phyloP scores from a whole-genome alignment of 1,140 invertebrate species.

The Brachionus paranguensis region DNA sequence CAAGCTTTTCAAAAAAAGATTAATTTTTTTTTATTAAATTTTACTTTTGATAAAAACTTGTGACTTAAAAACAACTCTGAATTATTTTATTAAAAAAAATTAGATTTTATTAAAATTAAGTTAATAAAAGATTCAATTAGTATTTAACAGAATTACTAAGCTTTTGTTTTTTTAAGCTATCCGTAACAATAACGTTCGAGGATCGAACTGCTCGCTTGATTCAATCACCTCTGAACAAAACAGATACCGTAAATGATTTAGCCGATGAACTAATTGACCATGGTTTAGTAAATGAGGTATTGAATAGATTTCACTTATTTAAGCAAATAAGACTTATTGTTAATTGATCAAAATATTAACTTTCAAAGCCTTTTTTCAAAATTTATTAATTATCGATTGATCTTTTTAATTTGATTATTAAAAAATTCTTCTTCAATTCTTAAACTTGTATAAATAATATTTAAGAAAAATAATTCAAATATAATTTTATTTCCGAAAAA shows the following conservation, averaged over 20 bases:
- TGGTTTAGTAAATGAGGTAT: conserved; percentile 37
- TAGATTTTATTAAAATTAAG: neutral
- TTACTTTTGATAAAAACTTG: too few relatives aligned
- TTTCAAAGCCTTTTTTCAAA: too few relatives aligned
- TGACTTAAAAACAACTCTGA: too few relatives aligned
- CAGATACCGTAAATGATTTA: neutral
- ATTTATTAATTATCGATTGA: too few relatives aligned
- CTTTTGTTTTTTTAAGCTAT: neutral
- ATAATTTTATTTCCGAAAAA: too few relatives aligned
- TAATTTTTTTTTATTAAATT: too few relatives aligned
- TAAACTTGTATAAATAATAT: neutral
- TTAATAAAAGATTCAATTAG: neutral
- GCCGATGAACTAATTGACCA: conserved; percentile 25
- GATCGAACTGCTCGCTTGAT: conserved; percentile 8
- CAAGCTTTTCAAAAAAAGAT: too few relatives aligned
- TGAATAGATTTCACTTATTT: neutral
- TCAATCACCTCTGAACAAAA: neutral
- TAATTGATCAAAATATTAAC: too few relatives aligned
- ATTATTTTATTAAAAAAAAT: neutral
- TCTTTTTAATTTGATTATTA: neutral
- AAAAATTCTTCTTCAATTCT: neutral
- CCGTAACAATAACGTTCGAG: conserved; percentile 14
- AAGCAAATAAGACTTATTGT: neutral
- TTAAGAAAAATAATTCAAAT: too few relatives aligned
- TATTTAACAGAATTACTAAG: neutral